Conservation (phyloP, 30 jellyfish, hydroid and myxozoan genomes). For the Mastigias papua region DNA sequence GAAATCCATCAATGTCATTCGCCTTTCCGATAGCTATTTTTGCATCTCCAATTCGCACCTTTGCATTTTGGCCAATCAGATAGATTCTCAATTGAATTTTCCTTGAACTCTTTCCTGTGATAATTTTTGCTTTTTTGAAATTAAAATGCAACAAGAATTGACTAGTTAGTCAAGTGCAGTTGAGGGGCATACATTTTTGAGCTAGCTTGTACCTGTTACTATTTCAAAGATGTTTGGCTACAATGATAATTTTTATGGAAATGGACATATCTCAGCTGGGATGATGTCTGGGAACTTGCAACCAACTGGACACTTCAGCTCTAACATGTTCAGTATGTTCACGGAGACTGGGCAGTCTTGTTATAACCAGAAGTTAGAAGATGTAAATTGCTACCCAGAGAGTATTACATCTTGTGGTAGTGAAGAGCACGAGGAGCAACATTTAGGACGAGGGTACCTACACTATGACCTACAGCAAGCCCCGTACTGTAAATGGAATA, state of each 20-base stretch:
- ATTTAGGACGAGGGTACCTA: background rate
- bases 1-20: slow-evolving; percentile 70
- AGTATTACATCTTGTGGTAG: background rate
- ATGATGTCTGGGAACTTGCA: background rate
- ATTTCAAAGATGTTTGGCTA: background rate
- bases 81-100: slow-evolving; percentile 7
- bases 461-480: background rate
- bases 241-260: background rate
- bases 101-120: slow-evolving; percentile 36
- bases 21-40: slow-evolving; percentile 11
- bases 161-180: background rate
- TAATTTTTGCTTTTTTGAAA: background rate
- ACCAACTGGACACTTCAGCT: background rate
- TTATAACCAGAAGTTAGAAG: background rate
- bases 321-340: background rate
- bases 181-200: background rate
- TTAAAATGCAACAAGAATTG: no score
- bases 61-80: slow-evolving; percentile 41
- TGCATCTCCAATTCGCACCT: slow-evolving; percentile 65
- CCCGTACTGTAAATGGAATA: background rate
- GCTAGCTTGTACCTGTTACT: background rate
- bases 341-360: background rate
- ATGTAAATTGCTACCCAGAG: background rate
- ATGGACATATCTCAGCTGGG: background rate
- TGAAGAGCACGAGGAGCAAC: background rate